Conservation (phyloP, 2,797 vertebrate species). For the Trachurus trachurus region DNA sequence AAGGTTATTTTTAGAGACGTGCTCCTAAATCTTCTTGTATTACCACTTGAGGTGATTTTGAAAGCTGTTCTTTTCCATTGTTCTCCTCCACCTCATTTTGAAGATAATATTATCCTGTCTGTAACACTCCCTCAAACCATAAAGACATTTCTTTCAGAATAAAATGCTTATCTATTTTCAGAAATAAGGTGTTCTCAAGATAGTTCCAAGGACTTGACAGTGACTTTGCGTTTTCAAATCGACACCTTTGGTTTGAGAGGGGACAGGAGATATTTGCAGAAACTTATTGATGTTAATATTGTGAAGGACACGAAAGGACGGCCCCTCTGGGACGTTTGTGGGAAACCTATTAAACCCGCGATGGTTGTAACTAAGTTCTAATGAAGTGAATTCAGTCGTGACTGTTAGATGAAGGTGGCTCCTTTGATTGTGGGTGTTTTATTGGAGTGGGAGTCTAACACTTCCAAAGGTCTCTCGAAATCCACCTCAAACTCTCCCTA, state of each 20-base stretch:
- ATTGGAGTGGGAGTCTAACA: conserved; percentile 32
- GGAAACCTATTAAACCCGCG: neutral
- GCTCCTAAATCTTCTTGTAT: neutral
- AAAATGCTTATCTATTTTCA: neutral
- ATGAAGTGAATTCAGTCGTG: conserved; percentile 9
- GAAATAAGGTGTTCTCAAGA: neutral
- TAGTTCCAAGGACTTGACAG: neutral
- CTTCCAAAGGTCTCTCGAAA: conserved; percentile 18
- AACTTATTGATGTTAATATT: neutral
- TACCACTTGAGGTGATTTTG: neutral
- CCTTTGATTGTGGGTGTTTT: conserved; percentile 18
- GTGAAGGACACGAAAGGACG: neutral
- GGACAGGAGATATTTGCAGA: neutral
- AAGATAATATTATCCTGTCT: conserved; percentile 5
- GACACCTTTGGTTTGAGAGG: neutral
- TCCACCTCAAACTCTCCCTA: conserved; percentile 25
- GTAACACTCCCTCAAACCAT: neutral
- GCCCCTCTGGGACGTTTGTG: conserved; percentile 6
- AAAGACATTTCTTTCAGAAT: neutral
- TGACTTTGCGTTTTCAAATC: neutral
- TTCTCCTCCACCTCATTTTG: neutral
- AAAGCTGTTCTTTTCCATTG: neutral
- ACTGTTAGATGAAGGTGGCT: conserved; percentile 3
- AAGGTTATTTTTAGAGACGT: neutral
- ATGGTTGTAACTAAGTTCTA: neutral